Percentiles rank a stretch among this genome's conserved stretches.
Conservation (phyloP, 2,113 vertebrate genomes). For the Halcyon malimbica region DNA sequence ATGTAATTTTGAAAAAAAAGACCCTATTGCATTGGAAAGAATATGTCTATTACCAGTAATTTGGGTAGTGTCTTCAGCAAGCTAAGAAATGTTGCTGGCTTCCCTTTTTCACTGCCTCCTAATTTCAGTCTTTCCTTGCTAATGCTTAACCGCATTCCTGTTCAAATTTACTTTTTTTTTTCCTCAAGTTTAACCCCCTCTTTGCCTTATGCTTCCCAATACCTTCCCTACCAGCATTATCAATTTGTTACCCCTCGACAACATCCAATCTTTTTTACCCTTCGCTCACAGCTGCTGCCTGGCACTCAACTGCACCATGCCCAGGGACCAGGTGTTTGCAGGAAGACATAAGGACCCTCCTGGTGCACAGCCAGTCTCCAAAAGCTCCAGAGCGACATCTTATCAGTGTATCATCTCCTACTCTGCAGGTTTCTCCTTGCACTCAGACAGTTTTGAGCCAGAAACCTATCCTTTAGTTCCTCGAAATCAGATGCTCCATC, state of each 20-base stretch:
- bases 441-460: neutral
- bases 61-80: neutral
- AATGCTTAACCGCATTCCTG: neutral
- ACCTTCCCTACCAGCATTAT: neutral
- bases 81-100: neutral
- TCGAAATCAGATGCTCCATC: accelerated
- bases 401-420: accelerated
- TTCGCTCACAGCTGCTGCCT: neutral
- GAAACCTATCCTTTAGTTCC: neutral
- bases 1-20: neutral
- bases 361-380: accelerated
- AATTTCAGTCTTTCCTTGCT: neutral
- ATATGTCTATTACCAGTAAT: neutral
- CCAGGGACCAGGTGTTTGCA: neutral
- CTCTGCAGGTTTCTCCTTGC: neutral
- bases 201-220: neutral
- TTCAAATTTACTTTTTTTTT: neutral
- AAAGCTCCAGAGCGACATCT: neutral
- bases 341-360: accelerated
- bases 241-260: neutral
- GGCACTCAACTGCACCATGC: neutral
- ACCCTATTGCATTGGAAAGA: neutral
- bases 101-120: neutral
- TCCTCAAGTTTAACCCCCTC: neutral
- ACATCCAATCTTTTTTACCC: neutral